Evolutionary conservation across 1,140 invertebrate species (phyloP).

Genomic region (Caenorhabditis inopinata): DNA sequence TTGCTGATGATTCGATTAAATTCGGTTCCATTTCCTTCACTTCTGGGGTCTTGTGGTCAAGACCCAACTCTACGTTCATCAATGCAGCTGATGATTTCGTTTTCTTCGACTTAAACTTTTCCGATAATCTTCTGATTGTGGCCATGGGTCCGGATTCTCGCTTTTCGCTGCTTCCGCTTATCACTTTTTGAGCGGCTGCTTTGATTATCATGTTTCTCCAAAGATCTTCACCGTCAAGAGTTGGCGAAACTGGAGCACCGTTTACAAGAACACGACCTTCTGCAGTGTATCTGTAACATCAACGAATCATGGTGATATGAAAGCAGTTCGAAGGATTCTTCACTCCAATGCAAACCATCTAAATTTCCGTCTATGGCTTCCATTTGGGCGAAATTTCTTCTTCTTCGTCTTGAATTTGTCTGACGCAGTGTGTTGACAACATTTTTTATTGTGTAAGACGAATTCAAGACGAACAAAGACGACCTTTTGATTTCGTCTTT

Average conservation of each 20-base stretch:
- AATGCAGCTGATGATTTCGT: slow-evolving; percentile 7
- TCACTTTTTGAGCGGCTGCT: slow-evolving; percentile 1
- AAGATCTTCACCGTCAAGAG: background rate
- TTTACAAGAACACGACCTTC: slow-evolving; percentile 10
- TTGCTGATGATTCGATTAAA: background rate
- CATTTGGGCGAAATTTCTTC: too few species aligned
- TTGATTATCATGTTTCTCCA: slow-evolving; percentile 24
- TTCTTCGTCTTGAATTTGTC: too few species aligned
- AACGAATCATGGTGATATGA: too few species aligned
- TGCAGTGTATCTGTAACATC: slow-evolving; percentile 17
- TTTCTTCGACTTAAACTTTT: background rate
- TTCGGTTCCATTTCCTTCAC: background rate
- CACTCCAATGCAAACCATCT: too few species aligned
- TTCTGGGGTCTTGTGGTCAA: background rate
- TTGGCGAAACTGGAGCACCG: background rate
- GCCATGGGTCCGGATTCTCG: slow-evolving; percentile 9
- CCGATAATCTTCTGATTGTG: background rate
- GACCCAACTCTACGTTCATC: background rate
- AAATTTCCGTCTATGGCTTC: too few species aligned
- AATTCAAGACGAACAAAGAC: too few species aligned
- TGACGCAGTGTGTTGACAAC: too few species aligned
- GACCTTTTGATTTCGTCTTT: too few species aligned
- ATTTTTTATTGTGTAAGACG: too few species aligned
- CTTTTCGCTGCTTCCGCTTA: background rate
- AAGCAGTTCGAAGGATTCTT: too few species aligned